Evolutionary conservation across 2,888 invertebrate genomes (phyloP).

Genomic region (Iphiclides podalirius): DNA sequence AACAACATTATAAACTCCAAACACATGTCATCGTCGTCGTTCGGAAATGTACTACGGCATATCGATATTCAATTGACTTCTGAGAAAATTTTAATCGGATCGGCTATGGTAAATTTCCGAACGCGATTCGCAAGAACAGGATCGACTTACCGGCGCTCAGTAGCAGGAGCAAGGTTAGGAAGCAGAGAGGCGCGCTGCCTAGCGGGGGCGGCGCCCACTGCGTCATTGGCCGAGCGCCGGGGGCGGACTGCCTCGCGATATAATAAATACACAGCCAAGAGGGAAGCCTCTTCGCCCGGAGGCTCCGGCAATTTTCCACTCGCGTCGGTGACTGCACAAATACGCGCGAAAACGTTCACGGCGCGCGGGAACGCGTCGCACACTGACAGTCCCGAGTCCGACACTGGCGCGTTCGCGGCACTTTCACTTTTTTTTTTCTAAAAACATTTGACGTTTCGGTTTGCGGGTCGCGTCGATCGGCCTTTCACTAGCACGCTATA

Average conservation of each 20-base stretch:
- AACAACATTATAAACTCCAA: too few species aligned
- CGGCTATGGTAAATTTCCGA: too few species aligned
- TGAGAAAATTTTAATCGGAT: too few species aligned
- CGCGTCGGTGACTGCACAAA: too few species aligned
- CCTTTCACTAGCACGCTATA: slow-evolving; percentile 14
- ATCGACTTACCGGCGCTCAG: slow-evolving; percentile 61
- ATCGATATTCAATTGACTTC: too few species aligned
- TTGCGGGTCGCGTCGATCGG: background rate
- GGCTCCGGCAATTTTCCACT: slow-evolving; percentile 12
- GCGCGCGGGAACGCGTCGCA: slow-evolving; percentile 4
- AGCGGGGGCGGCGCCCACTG: slow-evolving; percentile 63
- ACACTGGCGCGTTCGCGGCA: slow-evolving; percentile 2
- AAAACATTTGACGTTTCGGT: slow-evolving; percentile 14
- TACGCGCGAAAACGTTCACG: slow-evolving; percentile 8
- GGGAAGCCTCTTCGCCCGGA: slow-evolving; percentile 42
- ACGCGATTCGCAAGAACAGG: slow-evolving; percentile 27
- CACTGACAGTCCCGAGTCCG: slow-evolving; percentile 11
- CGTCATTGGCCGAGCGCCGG: slow-evolving; percentile 67
- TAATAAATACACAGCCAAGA: slow-evolving; percentile 54
- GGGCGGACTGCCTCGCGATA: slow-evolving; percentile 52
- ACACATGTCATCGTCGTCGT: too few species aligned
- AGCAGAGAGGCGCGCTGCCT: slow-evolving; percentile 47
- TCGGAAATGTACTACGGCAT: too few species aligned
- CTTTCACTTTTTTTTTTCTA: slow-evolving; percentile 21
- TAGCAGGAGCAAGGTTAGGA: slow-evolving; percentile 50